These are phyloP conservation scores for Rhinoptilus africanus DNA, from an alignment of 2,113 vertebrate species.

Conservation along the genomic window DNA sequence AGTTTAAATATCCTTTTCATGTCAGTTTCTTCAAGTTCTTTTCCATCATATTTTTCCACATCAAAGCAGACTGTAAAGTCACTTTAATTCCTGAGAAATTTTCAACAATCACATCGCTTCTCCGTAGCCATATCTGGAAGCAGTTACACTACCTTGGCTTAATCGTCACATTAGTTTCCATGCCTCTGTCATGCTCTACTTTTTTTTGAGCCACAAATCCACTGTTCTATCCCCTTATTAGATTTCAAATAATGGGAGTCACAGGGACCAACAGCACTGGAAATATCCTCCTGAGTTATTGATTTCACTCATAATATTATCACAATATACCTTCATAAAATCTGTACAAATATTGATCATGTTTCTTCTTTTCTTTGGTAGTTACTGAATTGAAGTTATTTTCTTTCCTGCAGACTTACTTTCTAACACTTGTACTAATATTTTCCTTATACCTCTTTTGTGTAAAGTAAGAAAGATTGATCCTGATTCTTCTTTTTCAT, in stretches of 20 bases:
- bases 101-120: background rate
- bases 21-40: background rate
- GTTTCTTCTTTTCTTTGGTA: background rate
- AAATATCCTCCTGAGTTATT: background rate
- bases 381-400: background rate
- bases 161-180: background rate
- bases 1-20: background rate
- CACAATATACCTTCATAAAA: background rate
- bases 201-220: background rate
- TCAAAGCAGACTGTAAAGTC: conserved; percentile 8
- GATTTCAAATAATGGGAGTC: background rate
- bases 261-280: background rate
- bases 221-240: background rate
- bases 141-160: background rate
- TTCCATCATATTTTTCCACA: background rate
- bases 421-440: background rate
- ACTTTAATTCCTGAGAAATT: conserved; percentile 6
- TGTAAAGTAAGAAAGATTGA: background rate
- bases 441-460: background rate
- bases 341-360: background rate
- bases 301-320: background rate
- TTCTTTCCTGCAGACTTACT: background rate
- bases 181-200: background rate
- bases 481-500: background rate
- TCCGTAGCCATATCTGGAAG: background rate